Conservation (phyloP, 2,113 vertebrate genomes). For the Nerophis ophidion region DNA sequence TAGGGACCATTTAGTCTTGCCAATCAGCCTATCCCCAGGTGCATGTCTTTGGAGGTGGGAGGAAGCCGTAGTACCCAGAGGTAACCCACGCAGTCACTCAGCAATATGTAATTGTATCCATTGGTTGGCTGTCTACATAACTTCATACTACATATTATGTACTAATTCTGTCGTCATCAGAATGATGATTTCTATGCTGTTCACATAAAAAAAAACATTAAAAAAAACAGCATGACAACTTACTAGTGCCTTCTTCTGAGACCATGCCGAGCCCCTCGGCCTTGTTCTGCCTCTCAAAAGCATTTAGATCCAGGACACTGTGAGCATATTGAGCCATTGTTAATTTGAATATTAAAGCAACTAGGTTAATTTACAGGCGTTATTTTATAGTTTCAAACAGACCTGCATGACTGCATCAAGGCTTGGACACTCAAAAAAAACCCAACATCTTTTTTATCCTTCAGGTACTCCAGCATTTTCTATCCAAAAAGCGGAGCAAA, state of each 20-base stretch:
- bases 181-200: neutral
- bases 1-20: too few species aligned
- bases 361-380: neutral
- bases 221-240: conserved; percentile 52
- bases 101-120: too few species aligned
- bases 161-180: too few species aligned
- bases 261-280: conserved; percentile 94
- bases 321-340: conserved; percentile 16
- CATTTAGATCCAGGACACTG: conserved; percentile 91
- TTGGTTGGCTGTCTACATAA: too few species aligned
- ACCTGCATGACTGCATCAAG: conserved; percentile 94
- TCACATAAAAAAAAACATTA: neutral
- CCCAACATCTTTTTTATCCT: conserved; percentile 89
- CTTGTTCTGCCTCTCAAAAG: conserved; percentile 95
- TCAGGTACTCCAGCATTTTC: conserved; percentile 97
- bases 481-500: conserved; percentile 33
- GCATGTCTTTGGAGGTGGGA: too few species aligned
- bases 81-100: too few species aligned
- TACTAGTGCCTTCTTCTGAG: conserved; percentile 91
- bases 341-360: neutral
- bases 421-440: conserved; percentile 91
- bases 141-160: too few species aligned
- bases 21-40: too few species aligned
- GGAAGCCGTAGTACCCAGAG: too few species aligned
- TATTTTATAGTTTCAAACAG: conserved; percentile 13